Percentiles rank a stretch among this genome's conserved stretches.
Conservation (phyloP, 1,140 invertebrate genomes). For the Belonocnema kinseyi region DNA sequence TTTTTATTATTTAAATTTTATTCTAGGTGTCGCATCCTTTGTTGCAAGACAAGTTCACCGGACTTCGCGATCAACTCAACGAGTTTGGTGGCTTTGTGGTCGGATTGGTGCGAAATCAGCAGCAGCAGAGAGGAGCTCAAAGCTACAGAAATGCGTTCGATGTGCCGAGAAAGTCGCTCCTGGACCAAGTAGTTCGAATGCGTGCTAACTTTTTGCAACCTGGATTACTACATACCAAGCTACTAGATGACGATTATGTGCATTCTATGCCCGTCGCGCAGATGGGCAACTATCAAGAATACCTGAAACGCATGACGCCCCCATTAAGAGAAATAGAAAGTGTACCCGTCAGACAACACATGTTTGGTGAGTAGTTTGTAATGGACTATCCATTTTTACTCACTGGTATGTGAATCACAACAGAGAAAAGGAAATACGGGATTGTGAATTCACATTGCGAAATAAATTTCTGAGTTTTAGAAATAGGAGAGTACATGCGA, state of each 20-base stretch:
- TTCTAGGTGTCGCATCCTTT: conserved; percentile 82
- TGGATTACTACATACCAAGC: conserved; percentile 82
- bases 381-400: no score
- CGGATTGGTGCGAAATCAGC: conserved; percentile 79
- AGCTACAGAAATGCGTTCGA: conserved; percentile 97
- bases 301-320: conserved; percentile 94
- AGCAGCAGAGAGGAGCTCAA: conserved; percentile 80
- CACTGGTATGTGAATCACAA: no score
- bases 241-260: conserved; percentile 92
- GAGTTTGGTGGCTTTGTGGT: conserved; percentile 93
- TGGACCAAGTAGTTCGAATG: conserved; percentile 96
- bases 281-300: conserved; percentile 99
- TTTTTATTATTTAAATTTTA: conserved; percentile 35
- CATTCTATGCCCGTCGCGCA: conserved; percentile 97
- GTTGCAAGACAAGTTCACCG: conserved; percentile 87
- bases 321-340: conserved; percentile 96
- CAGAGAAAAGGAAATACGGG: no score
- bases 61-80: conserved; percentile 87
- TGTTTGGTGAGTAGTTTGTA: conserved; percentile 86
- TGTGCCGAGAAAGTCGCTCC: conserved; percentile 89
- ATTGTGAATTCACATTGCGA: no score
- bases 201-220: conserved; percentile 94
- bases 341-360: conserved; percentile 95
- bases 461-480: no score
- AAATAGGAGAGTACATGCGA: no score